Evolutionary conservation across 2,797 vertebrate species (phyloP).

Genomic region (Rhodeus uyekii): DNA sequence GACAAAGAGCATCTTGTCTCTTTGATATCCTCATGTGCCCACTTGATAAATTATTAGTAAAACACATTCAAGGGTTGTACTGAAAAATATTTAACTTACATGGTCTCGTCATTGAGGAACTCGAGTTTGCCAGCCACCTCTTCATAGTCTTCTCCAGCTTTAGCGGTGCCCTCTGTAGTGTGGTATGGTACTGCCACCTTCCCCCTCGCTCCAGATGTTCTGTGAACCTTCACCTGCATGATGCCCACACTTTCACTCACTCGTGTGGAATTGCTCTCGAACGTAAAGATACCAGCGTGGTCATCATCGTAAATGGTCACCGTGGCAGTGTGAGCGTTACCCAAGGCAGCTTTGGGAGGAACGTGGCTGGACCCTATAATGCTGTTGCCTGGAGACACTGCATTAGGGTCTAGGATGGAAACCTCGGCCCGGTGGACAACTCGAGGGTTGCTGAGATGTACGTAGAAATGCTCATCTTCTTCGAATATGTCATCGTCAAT

Average conservation of each 20-base stretch:
- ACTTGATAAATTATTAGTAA: not conserved
- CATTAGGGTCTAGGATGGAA: conserved; percentile 71
- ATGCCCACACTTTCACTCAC: conserved; percentile 81
- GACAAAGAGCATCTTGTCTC: not conserved
- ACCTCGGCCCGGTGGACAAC: conserved; percentile 77
- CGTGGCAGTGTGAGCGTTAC: conserved; percentile 75
- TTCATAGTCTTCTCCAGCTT: conserved; percentile 84
- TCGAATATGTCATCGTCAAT: conserved; percentile 89
- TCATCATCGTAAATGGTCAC: conserved; percentile 89
- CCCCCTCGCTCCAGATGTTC: conserved; percentile 80
- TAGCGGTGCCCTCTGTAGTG: conserved; percentile 82
- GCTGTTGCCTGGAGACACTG: conserved; percentile 75
- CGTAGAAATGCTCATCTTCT: conserved; percentile 87
- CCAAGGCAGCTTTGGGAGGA: conserved; percentile 78
- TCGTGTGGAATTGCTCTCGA: conserved; percentile 75
- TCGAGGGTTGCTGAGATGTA: conserved; percentile 82
- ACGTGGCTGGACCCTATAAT: conserved; percentile 67
- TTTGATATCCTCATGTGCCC: conserved; percentile 47
- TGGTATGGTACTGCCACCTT: conserved; percentile 81
- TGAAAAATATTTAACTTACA: conserved; percentile 73
- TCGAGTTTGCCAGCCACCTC: conserved; percentile 85
- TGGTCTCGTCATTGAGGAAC: conserved; percentile 88
- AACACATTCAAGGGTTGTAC: not conserved
- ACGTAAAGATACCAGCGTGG: conserved; percentile 87
- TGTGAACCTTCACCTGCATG: conserved; percentile 78